phyloP scores from a whole-genome alignment of 2,113 vertebrate species.

The Chloropsis cyanopogon region DNA sequence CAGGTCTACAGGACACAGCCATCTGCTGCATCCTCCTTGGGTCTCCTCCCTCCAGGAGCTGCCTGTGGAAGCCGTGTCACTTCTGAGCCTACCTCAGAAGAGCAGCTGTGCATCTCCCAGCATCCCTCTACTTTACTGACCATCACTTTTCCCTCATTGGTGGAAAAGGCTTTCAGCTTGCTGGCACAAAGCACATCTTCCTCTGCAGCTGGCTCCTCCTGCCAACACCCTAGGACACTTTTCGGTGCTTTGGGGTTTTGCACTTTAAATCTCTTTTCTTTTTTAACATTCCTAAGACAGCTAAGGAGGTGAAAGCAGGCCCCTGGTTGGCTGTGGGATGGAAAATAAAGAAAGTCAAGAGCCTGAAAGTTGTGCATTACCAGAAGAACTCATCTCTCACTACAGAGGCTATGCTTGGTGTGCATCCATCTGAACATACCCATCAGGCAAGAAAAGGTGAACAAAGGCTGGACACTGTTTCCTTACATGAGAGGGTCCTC shows the following conservation, averaged over 20 bases:
- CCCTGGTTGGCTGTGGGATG: not conserved
- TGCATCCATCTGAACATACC: not conserved
- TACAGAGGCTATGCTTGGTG: not conserved
- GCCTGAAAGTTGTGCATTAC: not conserved
- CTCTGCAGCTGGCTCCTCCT: not conserved
- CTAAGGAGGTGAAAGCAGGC: not conserved
- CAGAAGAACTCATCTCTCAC: not conserved
- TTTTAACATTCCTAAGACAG: not conserved
- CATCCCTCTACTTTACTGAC: not conserved
- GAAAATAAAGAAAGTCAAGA: not conserved
- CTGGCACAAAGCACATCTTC: not conserved
- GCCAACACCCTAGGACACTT: not conserved
- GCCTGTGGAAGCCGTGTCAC: not conserved
- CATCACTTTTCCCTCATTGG: not conserved
- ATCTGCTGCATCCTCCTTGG: not conserved
- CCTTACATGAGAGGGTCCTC: not conserved
- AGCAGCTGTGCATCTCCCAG: not conserved
- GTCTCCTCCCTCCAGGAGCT: not conserved
- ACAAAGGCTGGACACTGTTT: not conserved
- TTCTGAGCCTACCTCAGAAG: not conserved
- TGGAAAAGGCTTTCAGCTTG: not conserved
- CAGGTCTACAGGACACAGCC: rapidly evolving
- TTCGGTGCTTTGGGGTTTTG: not conserved
- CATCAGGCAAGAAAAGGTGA: not conserved
- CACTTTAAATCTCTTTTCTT: not conserved